phyloP scores from a whole-genome alignment of 2,113 vertebrate species.

The Microtus ochrogaster region DNA sequence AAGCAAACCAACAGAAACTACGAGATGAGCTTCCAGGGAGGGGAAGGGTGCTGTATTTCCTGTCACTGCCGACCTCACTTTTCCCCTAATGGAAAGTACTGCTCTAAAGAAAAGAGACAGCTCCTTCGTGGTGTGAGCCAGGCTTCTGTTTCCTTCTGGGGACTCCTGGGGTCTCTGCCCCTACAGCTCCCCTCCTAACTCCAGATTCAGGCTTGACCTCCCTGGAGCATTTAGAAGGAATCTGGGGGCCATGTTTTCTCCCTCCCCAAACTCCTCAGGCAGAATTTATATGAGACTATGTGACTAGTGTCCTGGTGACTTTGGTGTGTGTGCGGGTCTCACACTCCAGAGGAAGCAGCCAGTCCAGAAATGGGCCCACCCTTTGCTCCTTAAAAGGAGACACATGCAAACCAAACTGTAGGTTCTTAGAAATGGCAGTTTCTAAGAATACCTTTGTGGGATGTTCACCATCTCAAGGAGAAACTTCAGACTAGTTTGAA shows the following conservation, averaged over 20 bases:
- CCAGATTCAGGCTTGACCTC: neutral
- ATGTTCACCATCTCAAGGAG: neutral
- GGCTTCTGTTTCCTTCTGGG: neutral
- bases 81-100: neutral
- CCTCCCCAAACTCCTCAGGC: neutral
- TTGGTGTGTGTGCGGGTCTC: neutral
- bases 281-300: neutral
- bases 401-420: neutral
- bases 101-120: neutral
- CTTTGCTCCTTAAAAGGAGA: neutral
- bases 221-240: neutral
- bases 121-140: neutral
- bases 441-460: neutral
- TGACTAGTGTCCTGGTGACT: neutral
- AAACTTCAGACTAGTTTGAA: neutral
- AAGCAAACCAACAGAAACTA: neutral
- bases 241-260: neutral
- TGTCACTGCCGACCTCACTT: neutral
- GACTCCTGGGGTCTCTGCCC: neutral
- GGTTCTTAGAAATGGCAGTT: neutral
- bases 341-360: neutral
- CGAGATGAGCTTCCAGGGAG: neutral
- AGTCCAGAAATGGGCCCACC: neutral
- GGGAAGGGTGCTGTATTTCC: neutral
- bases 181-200: neutral